These are phyloP conservation scores for Catamblyrhynchus diadema DNA, from an alignment of 2,797 vertebrate genomes.

Conservation along the genomic window DNA sequence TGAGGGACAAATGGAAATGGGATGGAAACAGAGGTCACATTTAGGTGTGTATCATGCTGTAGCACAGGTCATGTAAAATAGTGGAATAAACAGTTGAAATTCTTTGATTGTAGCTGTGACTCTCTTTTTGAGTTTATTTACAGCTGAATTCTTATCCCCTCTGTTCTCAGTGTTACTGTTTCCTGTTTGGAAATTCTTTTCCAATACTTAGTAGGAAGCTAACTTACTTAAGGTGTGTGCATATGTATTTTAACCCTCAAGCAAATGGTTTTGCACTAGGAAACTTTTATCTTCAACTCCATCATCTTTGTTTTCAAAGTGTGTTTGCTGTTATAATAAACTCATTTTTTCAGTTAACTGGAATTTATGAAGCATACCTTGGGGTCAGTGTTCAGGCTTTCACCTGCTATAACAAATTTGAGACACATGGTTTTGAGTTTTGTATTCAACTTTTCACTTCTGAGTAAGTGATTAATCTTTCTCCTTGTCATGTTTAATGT, in stretches of 20 bases:
- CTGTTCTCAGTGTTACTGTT: not conserved
- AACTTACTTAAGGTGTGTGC: not conserved
- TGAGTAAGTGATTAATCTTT: slow-evolving; percentile 37
- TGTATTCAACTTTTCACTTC: slow-evolving; percentile 33
- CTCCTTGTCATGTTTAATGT: slow-evolving; percentile 51
- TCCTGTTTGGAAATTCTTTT: not conserved
- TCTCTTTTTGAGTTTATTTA: not conserved
- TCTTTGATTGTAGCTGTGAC: accelerated
- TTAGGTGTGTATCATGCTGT: not conserved
- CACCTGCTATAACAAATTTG: slow-evolving; percentile 15
- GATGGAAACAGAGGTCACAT: not conserved
- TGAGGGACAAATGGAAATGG: not conserved
- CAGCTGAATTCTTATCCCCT: not conserved
- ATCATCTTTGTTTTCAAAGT: not conserved
- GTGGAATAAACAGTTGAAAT: not conserved
- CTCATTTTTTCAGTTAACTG: not conserved
- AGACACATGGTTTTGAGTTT: slow-evolving; percentile 13
- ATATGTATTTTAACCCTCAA: not conserved
- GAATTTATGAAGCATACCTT: not conserved
- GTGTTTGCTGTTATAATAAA: not conserved
- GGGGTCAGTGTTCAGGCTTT: not conserved
- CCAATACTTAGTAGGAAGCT: not conserved
- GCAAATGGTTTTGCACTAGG: not conserved
- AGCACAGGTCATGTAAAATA: not conserved
- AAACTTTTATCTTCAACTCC: not conserved